Conservation (phyloP, 2,888 invertebrate genomes). For the Pyrrhia umbra region DNA sequence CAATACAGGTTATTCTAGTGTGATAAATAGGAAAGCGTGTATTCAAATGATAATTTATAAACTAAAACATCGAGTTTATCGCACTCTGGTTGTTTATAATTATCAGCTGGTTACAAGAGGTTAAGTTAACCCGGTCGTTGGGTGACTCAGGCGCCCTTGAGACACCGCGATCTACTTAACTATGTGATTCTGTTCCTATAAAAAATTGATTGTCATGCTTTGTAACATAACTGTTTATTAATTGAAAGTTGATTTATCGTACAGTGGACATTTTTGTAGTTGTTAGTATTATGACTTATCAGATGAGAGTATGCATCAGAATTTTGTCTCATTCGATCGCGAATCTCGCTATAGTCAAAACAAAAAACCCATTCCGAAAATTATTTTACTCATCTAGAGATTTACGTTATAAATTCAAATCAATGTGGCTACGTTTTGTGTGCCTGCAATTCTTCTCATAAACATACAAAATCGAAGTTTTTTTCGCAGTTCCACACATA, state of each 20-base stretch:
- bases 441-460: too few species aligned
- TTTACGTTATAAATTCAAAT: too few species aligned
- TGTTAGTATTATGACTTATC: background rate
- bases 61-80: slow-evolving; percentile 37
- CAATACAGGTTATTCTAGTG: slow-evolving; percentile 5
- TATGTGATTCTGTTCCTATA: slow-evolving; percentile 35
- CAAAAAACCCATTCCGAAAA: too few species aligned
- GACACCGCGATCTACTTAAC: slow-evolving; percentile 27
- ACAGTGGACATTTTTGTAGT: too few species aligned
- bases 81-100: slow-evolving; percentile 32
- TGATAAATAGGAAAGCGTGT: slow-evolving; percentile 6
- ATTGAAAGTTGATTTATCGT: background rate
- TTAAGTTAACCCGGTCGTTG: slow-evolving; percentile 44
- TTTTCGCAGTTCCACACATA: too few species aligned
- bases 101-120: slow-evolving; percentile 44
- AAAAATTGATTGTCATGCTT: background rate
- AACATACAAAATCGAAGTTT: too few species aligned
- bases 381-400: too few species aligned
- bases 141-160: slow-evolving; percentile 62
- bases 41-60: slow-evolving; percentile 29
- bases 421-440: too few species aligned
- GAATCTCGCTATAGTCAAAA: too few species aligned
- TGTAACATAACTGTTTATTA: background rate
- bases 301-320: background rate
- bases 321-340: background rate